phyloP scores from a whole-genome alignment of 2,113 vertebrate genomes.

The Chaetops frenatus region DNA sequence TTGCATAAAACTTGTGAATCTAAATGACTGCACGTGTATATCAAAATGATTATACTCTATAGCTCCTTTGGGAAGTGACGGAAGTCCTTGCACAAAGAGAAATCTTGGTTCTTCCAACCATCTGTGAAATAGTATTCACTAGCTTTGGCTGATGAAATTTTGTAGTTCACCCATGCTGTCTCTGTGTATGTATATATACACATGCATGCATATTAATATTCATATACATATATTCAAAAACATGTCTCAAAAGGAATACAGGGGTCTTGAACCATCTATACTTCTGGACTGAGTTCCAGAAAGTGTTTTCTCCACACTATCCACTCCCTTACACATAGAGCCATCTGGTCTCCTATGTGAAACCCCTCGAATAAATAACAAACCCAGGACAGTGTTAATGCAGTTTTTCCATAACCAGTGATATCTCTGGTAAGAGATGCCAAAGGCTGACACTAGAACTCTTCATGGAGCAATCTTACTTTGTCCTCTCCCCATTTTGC shows the following conservation, averaged over 20 bases:
- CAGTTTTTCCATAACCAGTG: background rate
- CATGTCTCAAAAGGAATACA: background rate
- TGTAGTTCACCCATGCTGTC: background rate
- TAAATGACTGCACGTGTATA: background rate
- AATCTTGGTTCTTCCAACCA: background rate
- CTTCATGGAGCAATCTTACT: background rate
- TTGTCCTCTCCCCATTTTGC: background rate
- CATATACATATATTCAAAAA: background rate
- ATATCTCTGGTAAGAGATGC: background rate
- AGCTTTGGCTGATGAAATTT: background rate
- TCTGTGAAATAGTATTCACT: background rate
- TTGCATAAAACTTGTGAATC: background rate
- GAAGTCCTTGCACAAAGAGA: background rate
- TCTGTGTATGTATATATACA: background rate
- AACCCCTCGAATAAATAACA: background rate
- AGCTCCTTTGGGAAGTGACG: background rate
- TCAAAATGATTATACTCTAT: background rate
- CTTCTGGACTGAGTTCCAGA: background rate
- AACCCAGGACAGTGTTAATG: background rate
- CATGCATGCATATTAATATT: background rate
- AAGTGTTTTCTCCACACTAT: background rate
- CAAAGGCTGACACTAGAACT: background rate
- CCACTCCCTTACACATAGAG: background rate
- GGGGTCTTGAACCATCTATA: background rate
- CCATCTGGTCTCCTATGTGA: background rate